These are phyloP conservation scores for Gnathonemus echidnorhynchus DNA, from an alignment of 2,113 vertebrate species.

Conservation along the genomic window DNA sequence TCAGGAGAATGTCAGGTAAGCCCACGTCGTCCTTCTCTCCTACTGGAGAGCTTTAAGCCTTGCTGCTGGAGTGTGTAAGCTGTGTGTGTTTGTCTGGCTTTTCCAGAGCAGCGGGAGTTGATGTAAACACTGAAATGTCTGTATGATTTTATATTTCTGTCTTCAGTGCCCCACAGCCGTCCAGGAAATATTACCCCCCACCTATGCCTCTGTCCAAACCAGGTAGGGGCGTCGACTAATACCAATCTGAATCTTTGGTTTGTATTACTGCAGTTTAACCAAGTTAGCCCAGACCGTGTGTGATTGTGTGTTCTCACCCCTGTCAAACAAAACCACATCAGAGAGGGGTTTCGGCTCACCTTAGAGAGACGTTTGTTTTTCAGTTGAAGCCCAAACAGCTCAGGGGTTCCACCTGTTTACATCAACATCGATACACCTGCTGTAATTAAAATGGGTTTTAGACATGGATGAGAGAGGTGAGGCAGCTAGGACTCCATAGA, in stretches of 20 bases:
- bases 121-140: neutral
- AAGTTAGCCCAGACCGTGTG: neutral
- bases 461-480: neutral
- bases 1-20: slow-evolving; percentile 81
- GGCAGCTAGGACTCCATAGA: neutral
- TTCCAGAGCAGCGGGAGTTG: neutral
- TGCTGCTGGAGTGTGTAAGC: neutral
- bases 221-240: slow-evolving; percentile 59
- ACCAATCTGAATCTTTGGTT: neutral
- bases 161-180: slow-evolving; percentile 76
- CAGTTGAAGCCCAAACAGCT: neutral
- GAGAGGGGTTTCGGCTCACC: neutral
- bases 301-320: neutral
- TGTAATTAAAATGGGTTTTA: neutral
- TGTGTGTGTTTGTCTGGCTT: neutral
- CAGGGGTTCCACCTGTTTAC: neutral
- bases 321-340: neutral
- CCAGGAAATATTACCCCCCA: slow-evolving; percentile 86
- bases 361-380: neutral
- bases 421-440: neutral
- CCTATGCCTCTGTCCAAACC: slow-evolving; percentile 97
- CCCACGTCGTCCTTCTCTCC: too few species aligned
- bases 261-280: neutral
- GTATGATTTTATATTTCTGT: slow-evolving; percentile 25
- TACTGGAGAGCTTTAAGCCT: neutral